Evolutionary conservation across 2,888 invertebrate genomes (phyloP).

Genomic region (Orchesellides sinensis): DNA sequence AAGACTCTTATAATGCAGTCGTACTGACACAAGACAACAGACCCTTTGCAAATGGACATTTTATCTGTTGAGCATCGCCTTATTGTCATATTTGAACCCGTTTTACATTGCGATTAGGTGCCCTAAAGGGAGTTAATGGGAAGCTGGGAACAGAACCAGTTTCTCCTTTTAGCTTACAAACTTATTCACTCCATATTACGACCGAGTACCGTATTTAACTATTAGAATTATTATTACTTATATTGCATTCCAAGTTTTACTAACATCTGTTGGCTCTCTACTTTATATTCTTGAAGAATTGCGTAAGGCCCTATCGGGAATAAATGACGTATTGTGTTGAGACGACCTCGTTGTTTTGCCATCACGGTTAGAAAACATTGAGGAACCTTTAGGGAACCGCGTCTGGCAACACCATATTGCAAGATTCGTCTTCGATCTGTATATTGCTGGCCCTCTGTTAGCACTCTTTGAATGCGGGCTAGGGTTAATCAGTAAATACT

Average conservation of each 20-base stretch:
- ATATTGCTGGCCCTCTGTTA: neutral
- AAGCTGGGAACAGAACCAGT: constrained; percentile 54
- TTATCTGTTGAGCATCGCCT: constrained; percentile 48
- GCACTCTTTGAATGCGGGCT: neutral
- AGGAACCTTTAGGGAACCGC: neutral
- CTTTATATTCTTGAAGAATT: constrained; percentile 6
- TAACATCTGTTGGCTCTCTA: constrained; percentile 24
- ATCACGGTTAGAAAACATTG: constrained; percentile 21
- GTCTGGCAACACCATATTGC: constrained; percentile 22
- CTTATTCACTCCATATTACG: neutral
- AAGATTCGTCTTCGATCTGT: constrained; percentile 10
- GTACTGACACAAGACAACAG: constrained; percentile 18
- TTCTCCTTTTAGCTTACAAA: constrained; percentile 33
- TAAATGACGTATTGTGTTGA: constrained; percentile 54
- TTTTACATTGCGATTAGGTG: constrained; percentile 61
- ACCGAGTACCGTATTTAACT: neutral
- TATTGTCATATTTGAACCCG: constrained; percentile 66
- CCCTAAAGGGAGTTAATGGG: constrained; percentile 60
- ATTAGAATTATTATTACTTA: neutral
- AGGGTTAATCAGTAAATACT: too few relatives aligned
- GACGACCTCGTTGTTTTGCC: constrained; percentile 46
- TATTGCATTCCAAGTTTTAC: too few relatives aligned
- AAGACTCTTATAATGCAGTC: constrained; percentile 13
- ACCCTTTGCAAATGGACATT: constrained; percentile 45
- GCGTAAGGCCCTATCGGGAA: constrained; percentile 23